Conservation (phyloP, 2,797 vertebrate species). For the Craterocephalus amniculus region DNA sequence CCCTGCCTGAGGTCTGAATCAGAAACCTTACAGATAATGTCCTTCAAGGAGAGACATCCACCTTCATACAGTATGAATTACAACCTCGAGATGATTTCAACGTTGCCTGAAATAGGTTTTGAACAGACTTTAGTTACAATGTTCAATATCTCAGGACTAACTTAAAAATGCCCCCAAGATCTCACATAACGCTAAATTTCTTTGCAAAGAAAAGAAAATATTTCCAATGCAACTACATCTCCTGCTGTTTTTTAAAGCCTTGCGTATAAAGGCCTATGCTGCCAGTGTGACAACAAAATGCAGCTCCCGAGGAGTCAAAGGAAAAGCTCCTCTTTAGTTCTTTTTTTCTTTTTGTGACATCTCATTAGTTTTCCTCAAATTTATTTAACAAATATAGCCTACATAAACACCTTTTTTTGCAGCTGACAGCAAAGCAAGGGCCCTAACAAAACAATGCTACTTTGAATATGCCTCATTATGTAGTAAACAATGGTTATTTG, state of each 20-base stretch:
- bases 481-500: neutral
- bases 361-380: neutral
- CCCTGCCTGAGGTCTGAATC: no score
- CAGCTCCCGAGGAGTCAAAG: neutral
- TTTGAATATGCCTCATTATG: neutral
- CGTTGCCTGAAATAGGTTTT: no score
- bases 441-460: neutral
- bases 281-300: neutral
- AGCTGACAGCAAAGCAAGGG: neutral
- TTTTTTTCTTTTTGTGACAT: neutral
- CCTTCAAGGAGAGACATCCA: no score
- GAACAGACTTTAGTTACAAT: no score
- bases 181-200: neutral
- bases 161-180: neutral
- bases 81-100: no score
- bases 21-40: no score
- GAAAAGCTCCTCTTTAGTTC: neutral
- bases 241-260: neutral
- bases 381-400: conserved; percentile 1
- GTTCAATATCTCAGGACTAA: no score
- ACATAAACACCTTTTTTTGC: neutral
- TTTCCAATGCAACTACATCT: neutral
- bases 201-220: neutral
- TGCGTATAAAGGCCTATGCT: neutral
- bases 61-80: no score